Conservation (phyloP, 2,888 invertebrate genomes). For the Lycocerus yunnanus region DNA sequence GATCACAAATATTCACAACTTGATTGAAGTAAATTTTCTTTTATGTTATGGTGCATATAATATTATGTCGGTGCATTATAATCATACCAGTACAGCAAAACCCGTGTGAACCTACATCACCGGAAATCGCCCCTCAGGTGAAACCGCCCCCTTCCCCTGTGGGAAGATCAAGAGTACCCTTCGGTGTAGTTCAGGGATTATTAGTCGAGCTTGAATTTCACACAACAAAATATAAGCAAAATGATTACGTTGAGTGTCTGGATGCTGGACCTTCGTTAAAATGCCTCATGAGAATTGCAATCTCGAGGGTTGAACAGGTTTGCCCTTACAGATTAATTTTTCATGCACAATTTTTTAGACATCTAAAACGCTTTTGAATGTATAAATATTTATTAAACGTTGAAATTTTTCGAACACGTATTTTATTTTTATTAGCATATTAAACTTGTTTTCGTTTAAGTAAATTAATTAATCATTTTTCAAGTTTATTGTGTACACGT, state of each 20-base stretch:
- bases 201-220: constrained; percentile 52
- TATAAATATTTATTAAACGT: background rate
- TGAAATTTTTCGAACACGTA: background rate
- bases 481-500: background rate
- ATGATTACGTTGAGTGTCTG: constrained; percentile 38
- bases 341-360: constrained; percentile 13
- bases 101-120: constrained; percentile 52
- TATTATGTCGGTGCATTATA: background rate
- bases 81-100: constrained; percentile 5
- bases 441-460: background rate
- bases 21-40: background rate
- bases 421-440: background rate
- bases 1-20: background rate
- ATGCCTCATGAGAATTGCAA: constrained; percentile 29
- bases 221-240: constrained; percentile 42
- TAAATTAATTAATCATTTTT: background rate
- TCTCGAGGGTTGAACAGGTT: constrained; percentile 9
- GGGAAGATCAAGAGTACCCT: constrained; percentile 50
- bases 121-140: constrained; percentile 55
- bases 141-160: constrained; percentile 49
- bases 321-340: constrained; percentile 24
- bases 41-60: background rate
- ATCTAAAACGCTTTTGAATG: background rate
- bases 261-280: constrained; percentile 33
- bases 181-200: constrained; percentile 49